Conservation (phyloP, 2,888 invertebrate genomes). For the Drosophila parthenogenetica region DNA sequence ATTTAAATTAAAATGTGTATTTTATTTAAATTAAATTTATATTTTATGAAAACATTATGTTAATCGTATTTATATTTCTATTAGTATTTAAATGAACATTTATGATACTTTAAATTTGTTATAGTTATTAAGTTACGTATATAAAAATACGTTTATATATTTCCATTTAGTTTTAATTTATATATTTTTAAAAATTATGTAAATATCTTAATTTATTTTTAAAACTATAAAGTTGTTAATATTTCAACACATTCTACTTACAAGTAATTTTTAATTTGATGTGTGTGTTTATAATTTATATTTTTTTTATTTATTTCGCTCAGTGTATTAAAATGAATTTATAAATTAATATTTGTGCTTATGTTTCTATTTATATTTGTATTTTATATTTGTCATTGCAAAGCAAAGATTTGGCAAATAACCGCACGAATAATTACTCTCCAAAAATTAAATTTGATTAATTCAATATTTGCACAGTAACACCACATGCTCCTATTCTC, state of each 20-base stretch:
- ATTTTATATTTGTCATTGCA: not conserved
- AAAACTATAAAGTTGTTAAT: too few species aligned
- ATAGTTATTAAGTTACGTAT: too few species aligned
- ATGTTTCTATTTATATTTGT: not conserved
- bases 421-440: slow-evolving; percentile 66
- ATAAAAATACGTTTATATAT: not conserved
- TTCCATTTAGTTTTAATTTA: not conserved
- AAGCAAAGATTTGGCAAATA: slow-evolving; percentile 26
- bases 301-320: too few species aligned
- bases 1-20: not conserved
- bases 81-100: too few species aligned
- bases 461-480: slow-evolving; percentile 68
- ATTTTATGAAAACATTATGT: too few species aligned
- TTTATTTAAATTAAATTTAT: too few species aligned
- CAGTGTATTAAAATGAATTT: not conserved
- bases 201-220: too few species aligned
- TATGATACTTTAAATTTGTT: too few species aligned
- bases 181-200: not conserved
- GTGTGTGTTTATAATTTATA: not conserved
- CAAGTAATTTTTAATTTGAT: not conserved
- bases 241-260: too few species aligned
- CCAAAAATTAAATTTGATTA: slow-evolving; percentile 70
- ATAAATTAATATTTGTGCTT: not conserved
- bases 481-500: not conserved
- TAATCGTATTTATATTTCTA: too few species aligned